Evolutionary conservation across 2,113 vertebrate species (phyloP), one percentile per base, ranked within the genome.

Genomic region (Chloropsis cyanopogon): DNA sequence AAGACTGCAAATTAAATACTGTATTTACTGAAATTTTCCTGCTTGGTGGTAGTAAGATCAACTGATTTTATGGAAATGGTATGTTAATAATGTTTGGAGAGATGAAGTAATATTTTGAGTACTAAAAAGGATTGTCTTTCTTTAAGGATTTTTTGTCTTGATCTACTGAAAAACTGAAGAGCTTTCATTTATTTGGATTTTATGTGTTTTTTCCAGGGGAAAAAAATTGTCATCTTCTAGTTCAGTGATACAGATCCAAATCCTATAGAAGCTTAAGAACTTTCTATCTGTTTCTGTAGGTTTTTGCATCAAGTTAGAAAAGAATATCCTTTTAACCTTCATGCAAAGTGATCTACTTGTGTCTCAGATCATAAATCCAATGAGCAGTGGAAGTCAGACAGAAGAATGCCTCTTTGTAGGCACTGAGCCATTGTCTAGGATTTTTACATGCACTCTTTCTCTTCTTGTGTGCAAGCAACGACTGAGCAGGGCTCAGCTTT

Each of bases 51-150:
- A 49, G 57, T 41, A 80, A n/a, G 56, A 72, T 15, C 15, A 52
- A 35, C 41, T 86, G 89, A 92, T 4, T 4, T 39, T 88, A 77
- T 82, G 59, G 71, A 83, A 95, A 77, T 92, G 81, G 66, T 85
- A 96, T 94, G 92, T 82, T 91, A 87, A 91, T 91, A 82, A 76
- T 72, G 21, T 46, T 91, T 87, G 59, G 63, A 80, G 54, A 82
- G 82, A 82, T 85, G 28, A 93, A 78, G 53, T 89, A 87, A 59
- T 95, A 76, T 65, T 85, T 92, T 47, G 28, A 76, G 63, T 53
- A 49, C 24, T 52, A 50, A 53, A 89, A 92, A 57, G 16, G 39
- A 57, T 29, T 76, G 61, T 57, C 66, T 65, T 78, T 95, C 61
- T 87, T 54, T 79, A 82, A 60, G 17, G n/a, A 42, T 68, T 68